Conservation (phyloP, 2,797 vertebrate genomes). For the Cirrhinus molitorella region DNA sequence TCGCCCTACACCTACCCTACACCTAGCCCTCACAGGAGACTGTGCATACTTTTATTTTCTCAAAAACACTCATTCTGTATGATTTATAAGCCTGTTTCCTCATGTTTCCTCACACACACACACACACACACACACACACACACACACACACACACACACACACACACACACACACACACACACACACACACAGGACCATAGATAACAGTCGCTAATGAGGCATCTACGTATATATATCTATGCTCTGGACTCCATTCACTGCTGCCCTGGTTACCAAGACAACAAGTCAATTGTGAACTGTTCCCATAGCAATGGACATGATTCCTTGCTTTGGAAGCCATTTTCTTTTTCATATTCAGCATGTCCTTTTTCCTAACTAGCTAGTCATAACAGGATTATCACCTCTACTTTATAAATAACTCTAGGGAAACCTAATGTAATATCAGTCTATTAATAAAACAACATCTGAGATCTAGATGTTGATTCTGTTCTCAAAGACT, state of each 20-base stretch:
- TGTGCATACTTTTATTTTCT: no score
- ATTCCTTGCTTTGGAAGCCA: not conserved
- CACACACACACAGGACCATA: no score
- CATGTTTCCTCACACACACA: no score
- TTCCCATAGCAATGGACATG: not conserved
- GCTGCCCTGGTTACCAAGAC: not conserved
- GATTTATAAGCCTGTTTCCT: no score
- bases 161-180: no score
- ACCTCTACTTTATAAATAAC: not conserved
- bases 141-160: no score
- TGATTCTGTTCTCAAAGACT: not conserved
- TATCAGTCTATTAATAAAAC: slow-evolving; percentile 6
- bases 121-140: no score
- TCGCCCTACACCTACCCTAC: no score
- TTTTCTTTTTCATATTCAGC: not conserved
- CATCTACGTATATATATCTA: no score
- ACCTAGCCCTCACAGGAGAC: no score
- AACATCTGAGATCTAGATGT: not conserved
- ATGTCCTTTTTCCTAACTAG: not conserved
- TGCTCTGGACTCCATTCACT: not conserved
- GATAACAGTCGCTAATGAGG: no score
- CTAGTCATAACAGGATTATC: not conserved
- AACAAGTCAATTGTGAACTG: not conserved
- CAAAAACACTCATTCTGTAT: no score
- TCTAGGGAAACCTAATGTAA: not conserved